These are phyloP conservation scores for Tachyglossus aculeatus DNA, from an alignment of 2,797 vertebrate species.

Conservation along the genomic window DNA sequence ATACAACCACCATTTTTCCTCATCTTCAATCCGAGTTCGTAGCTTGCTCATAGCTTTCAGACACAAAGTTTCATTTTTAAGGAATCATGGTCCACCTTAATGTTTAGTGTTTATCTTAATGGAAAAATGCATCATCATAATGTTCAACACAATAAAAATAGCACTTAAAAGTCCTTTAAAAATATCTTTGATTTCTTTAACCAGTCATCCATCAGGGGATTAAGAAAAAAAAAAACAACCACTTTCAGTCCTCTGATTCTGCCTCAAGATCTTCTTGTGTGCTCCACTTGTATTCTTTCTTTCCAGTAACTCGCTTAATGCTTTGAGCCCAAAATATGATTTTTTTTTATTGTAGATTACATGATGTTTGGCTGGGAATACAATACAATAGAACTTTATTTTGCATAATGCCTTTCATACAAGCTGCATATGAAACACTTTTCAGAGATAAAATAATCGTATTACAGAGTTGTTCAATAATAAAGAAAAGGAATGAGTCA, in stretches of 20 bases:
- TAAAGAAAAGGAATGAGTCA: conserved; percentile 65
- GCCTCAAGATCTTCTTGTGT: conserved; percentile 66
- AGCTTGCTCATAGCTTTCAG: conserved; percentile 45
- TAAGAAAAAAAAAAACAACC: conserved; percentile 34
- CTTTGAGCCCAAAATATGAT: conserved; percentile 69
- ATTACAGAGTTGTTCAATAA: conserved; percentile 69
- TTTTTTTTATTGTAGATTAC: conserved; percentile 72
- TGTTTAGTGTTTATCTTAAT: conserved; percentile 65
- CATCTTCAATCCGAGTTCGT: too few species aligned
- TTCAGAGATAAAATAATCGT: conserved; percentile 68
- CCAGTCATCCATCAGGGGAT: conserved; percentile 63
- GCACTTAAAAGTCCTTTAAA: conserved; percentile 66
- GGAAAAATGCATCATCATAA: conserved; percentile 54
- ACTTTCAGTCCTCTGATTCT: conserved; percentile 70
- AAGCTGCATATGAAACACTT: conserved; percentile 69
- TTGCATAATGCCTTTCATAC: conserved; percentile 69
- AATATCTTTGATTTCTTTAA: conserved; percentile 61
- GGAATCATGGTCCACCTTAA: conserved; percentile 59
- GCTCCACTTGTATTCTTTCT: conserved; percentile 67
- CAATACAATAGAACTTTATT: conserved; percentile 73
- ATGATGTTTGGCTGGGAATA: conserved; percentile 71
- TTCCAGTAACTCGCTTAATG: conserved; percentile 71
- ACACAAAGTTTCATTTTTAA: conserved; percentile 62
- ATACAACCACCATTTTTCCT: conserved; percentile 61
- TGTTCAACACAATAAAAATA: conserved; percentile 61